phyloP scores from a whole-genome alignment of 1,140 invertebrate genomes.

The Drosophila lacteicornis region DNA sequence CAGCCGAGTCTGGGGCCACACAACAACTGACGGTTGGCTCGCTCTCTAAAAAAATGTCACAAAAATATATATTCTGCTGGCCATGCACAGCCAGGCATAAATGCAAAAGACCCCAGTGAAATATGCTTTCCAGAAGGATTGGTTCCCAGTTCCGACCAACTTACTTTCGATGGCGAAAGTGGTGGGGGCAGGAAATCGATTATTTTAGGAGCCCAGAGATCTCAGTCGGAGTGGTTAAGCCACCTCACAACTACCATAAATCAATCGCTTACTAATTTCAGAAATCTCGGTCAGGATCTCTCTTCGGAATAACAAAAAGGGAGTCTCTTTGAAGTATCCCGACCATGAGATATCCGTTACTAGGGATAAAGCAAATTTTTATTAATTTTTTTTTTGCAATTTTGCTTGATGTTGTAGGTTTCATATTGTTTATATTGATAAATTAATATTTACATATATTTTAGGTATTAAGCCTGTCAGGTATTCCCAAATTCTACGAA shows the following conservation, averaged over 20 bases:
- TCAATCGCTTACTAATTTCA: conserved; percentile 33
- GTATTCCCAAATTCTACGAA: neutral
- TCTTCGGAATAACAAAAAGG: too few species aligned
- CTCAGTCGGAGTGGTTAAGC: neutral
- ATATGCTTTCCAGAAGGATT: neutral
- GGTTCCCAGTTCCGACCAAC: neutral
- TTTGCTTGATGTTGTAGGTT: too few species aligned
- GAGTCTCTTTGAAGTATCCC: neutral
- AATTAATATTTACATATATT: neutral
- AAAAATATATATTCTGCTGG: conserved; percentile 6
- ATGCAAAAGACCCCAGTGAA: conserved; percentile 6
- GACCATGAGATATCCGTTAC: neutral
- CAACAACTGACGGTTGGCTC: neutral
- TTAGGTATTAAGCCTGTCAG: neutral
- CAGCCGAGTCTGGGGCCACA: conserved; percentile 17
- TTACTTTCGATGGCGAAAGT: conserved; percentile 4
- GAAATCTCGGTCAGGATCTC: conserved; percentile 1
- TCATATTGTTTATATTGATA: too few species aligned
- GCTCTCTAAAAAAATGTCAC: conserved; percentile 29
- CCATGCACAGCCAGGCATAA: conserved; percentile 1
- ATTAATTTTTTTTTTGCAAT: too few species aligned
- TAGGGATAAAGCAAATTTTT: too few species aligned
- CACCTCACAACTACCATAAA: conserved; percentile 33
- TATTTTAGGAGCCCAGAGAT: neutral
- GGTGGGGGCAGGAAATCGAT: conserved; percentile 19